These are phyloP conservation scores for Sebastes diaconus DNA, from an alignment of 2,797 vertebrate genomes.

Conservation along the genomic window DNA sequence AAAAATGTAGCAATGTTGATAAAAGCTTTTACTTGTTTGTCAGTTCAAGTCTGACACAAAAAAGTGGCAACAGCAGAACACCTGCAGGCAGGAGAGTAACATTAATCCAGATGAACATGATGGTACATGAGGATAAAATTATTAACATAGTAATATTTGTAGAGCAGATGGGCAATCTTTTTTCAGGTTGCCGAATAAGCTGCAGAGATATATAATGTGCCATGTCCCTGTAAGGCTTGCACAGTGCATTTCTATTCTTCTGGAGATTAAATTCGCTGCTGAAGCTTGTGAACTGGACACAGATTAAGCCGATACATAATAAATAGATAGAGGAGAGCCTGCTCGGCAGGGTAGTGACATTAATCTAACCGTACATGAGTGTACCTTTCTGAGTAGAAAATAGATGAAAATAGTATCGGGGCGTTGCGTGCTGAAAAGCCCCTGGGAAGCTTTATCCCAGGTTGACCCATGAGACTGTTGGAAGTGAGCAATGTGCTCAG, in stretches of 20 bases:
- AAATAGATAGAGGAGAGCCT: conserved; percentile 12
- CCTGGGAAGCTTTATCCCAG: conserved; percentile 20
- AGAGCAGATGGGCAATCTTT: not conserved
- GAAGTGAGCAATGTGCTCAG: conserved; percentile 31
- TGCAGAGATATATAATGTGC: not conserved
- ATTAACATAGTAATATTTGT: not conserved
- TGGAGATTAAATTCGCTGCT: conserved; percentile 41
- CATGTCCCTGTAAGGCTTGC: not conserved
- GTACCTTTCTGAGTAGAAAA: conserved; percentile 24
- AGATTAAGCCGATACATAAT: conserved; percentile 44
- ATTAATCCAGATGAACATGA: conserved; percentile 4
- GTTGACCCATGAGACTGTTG: conserved; percentile 4
- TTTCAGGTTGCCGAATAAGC: conserved; percentile 12
- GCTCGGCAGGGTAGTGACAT: conserved; percentile 3
- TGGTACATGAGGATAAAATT: not conserved
- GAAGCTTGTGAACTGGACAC: conserved; percentile 7
- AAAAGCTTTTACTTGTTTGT: not conserved
- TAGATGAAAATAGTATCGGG: conserved; percentile 47
- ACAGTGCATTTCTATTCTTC: conserved; percentile 17
- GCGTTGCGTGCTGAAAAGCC: conserved; percentile 23
- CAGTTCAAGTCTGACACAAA: no score
- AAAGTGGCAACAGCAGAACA: not conserved
- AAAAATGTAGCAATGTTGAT: not conserved
- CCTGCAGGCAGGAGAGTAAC: not conserved
- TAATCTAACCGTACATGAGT: conserved; percentile 27